Base-by-base conservation (phyloP, 23 tunicate genomes). In the Trididemnum nubilum region DNA sequence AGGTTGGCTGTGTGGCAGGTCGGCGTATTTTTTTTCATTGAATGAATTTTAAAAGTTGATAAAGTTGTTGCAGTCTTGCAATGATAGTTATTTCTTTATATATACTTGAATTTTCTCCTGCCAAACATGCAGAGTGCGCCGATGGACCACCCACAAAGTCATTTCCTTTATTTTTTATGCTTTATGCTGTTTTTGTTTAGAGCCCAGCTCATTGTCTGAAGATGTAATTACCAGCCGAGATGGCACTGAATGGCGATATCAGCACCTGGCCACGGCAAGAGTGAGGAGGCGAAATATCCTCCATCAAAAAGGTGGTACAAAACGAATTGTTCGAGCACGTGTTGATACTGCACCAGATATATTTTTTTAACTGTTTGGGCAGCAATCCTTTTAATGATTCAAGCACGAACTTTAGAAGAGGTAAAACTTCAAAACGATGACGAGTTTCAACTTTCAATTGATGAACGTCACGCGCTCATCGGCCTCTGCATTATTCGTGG, bases 401-500 rank as follows among this genome's bases (percentile, higher is more conserved):
- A n/a, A 49, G 38, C 37, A 2, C 61, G 32, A 39, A 73, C 79
- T 2, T 33, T 73, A 18, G 59, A 40, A 18, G 79, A 73, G 26
- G 59, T 59, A 73, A 40, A 36, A 38, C 59, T 40, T 22, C 79
- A 73, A 73, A 59, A 29, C 21, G 30, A 73, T 73, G 59, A 73
- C 7, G 74, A 67, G 61, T 39, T 73, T 73, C 61, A 40, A 39
- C 30, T 38, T 39, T 73, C 61, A 39, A 73, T 23, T 39, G 79
- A 73, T 3, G 79, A 73, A 73, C 61, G 37, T 40, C 19, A 73
- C 26, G 79, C 79, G 38, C 38, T 73, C 61, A 39, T 24, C 38
- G 79, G 79, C 31, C 79, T 73, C 31, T 73, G 59, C 79, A 73
- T 73, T 39, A 40, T 73, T 73, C 59, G 58, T 39, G 59, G 79